phyloP scores from a whole-genome alignment of 1,140 invertebrate genomes.

The Lasaia peninsularis region DNA sequence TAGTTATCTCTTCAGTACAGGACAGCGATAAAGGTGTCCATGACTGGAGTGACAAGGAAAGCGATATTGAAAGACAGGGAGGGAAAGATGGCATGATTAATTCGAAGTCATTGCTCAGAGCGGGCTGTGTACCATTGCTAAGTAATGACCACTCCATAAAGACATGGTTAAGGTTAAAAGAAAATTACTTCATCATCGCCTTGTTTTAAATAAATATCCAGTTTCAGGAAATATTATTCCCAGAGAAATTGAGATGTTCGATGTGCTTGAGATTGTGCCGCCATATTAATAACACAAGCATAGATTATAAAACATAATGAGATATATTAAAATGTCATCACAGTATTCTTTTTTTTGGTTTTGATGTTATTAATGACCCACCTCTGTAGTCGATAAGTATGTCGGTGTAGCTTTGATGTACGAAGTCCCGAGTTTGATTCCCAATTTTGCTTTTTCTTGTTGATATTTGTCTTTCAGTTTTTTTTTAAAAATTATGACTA shows the following conservation, averaged over 20 bases:
- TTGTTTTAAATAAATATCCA: constrained; percentile 77
- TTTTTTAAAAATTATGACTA: too few relatives aligned
- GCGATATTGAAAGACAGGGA: constrained; percentile 54
- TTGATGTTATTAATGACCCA: too few relatives aligned
- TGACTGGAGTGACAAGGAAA: constrained; percentile 60
- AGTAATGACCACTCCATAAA: constrained; percentile 77
- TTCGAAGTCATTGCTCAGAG: constrained; percentile 76
- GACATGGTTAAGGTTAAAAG: constrained; percentile 77
- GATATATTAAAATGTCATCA: neutral
- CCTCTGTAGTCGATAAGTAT: too few relatives aligned
- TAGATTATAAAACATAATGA: neutral
- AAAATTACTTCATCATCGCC: constrained; percentile 78
- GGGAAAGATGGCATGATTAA: constrained; percentile 75
- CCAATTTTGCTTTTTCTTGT: too few relatives aligned
- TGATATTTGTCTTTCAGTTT: too few relatives aligned
- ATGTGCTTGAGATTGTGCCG: constrained; percentile 65
- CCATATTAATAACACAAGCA: constrained; percentile 58
- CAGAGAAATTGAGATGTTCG: constrained; percentile 74
- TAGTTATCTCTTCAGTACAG: constrained; percentile 32
- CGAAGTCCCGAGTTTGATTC: too few relatives aligned
- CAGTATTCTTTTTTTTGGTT: neutral
- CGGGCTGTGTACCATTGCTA: constrained; percentile 75
- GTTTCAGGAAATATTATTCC: constrained; percentile 76
- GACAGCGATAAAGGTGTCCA: constrained; percentile 52
- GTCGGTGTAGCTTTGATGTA: too few relatives aligned